phyloP scores from a whole-genome alignment of 2,797 vertebrate species.

The Ataeniobius toweri region DNA sequence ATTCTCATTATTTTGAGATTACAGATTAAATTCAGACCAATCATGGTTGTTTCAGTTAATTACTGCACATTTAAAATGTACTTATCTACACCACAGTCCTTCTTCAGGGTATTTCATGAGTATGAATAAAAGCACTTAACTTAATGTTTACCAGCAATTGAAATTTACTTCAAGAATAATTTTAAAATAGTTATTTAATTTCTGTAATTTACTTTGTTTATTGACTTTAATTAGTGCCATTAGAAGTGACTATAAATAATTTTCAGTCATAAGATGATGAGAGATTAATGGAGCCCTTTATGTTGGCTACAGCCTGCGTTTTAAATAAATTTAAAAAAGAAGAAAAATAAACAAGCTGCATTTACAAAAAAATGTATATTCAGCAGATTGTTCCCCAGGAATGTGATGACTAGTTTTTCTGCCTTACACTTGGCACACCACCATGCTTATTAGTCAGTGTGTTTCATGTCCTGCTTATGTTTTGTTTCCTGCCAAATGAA shows the following conservation, averaged over 20 bases:
- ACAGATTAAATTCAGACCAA: neutral
- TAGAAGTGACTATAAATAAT: neutral
- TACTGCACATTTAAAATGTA: neutral
- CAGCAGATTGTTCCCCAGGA: slow-evolving; percentile 42
- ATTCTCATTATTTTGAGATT: neutral
- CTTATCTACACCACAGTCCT: neutral
- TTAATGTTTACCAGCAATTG: neutral
- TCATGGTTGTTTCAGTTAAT: neutral
- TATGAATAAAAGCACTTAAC: neutral
- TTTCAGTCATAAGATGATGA: slow-evolving; percentile 22
- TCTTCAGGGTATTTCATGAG: neutral
- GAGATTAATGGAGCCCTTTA: slow-evolving; percentile 10
- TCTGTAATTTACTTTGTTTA: neutral
- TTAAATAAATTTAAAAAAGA: neutral
- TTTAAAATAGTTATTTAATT: neutral
- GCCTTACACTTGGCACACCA: slow-evolving; percentile 49
- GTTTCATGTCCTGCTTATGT: slow-evolving; percentile 52
- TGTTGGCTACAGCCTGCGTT: neutral
- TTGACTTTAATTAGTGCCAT: neutral
- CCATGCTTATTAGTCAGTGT: slow-evolving; percentile 44
- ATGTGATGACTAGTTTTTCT: slow-evolving; percentile 22
- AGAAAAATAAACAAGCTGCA: slow-evolving; percentile 14
- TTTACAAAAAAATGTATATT: slow-evolving; percentile 39
- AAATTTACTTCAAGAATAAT: neutral
- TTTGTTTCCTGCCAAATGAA: slow-evolving; percentile 59